phyloP scores from a whole-genome alignment of 2,888 invertebrate genomes.

The Sinodicranocentrus sp. region DNA sequence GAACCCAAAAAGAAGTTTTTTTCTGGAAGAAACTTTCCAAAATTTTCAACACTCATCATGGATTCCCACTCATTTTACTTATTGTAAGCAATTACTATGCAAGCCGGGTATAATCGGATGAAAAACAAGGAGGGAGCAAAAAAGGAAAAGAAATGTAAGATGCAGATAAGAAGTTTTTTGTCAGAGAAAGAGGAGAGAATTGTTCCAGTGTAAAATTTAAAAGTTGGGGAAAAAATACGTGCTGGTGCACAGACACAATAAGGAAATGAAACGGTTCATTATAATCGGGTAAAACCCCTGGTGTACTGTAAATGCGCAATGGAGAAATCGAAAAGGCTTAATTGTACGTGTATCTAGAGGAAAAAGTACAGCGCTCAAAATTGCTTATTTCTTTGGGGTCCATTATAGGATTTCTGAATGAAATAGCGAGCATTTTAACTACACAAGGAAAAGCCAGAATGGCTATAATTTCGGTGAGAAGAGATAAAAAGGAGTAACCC shows the following conservation, averaged over 20 bases:
- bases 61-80: not conserved
- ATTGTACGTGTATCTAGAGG: slow-evolving; percentile 6
- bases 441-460: not conserved
- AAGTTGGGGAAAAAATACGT: too few relatives aligned
- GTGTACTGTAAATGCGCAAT: slow-evolving; percentile 46
- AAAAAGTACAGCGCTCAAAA: too few relatives aligned
- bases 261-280: slow-evolving; percentile 14
- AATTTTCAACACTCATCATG: slow-evolving; percentile 21
- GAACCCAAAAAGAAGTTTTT: not conserved
- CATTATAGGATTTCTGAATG: not conserved
- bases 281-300: slow-evolving; percentile 26
- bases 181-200: too few relatives aligned
- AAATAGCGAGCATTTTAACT: not conserved
- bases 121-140: not conserved
- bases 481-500: slow-evolving; percentile 35
- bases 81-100: slow-evolving; percentile 28
- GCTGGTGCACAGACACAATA: not conserved
- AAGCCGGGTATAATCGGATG: not conserved
- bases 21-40: not conserved
- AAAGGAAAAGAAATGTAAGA: not conserved
- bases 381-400: not conserved
- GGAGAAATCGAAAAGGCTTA: slow-evolving; percentile 40
- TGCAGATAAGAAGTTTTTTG: slow-evolving; percentile 4
- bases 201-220: too few relatives aligned
- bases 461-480: slow-evolving; percentile 32